Conservation (phyloP, 2,888 invertebrate species). For the Acanthosepion pharaonis region DNA sequence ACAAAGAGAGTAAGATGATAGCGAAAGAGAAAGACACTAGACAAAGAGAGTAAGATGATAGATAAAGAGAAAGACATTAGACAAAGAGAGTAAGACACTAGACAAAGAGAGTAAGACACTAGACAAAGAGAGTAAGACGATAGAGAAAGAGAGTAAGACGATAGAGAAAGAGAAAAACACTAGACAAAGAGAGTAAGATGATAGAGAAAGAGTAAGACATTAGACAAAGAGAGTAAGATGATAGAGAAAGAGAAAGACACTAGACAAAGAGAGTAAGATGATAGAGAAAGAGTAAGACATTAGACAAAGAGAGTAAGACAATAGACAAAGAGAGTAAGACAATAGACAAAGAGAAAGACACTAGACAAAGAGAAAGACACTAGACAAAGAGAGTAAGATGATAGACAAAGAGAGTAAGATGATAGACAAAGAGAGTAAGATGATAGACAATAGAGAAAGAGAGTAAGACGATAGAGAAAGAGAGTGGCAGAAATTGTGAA, state of each 20-base stretch:
- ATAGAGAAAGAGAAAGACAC: no score
- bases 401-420: neutral
- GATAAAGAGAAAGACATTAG: neutral
- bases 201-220: no score
- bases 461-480: no score
- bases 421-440: neutral
- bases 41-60: no score
- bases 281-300: neutral
- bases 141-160: no score
- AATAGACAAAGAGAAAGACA: no score
- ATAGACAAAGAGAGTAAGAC: no score
- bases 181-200: neutral
- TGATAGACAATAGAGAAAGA: no score
- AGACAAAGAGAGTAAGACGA: neutral
- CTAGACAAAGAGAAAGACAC: neutral
- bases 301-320: no score
- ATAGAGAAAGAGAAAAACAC: neutral
- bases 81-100: neutral
- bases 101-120: neutral
- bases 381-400: neutral
- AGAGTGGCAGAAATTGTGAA: no score
- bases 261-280: neutral
- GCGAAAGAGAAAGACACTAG: no score
- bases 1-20: neutral
- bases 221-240: no score